Evolutionary conservation across 2,797 vertebrate genomes (phyloP).

Genomic region (Gymnocypris eckloni): DNA sequence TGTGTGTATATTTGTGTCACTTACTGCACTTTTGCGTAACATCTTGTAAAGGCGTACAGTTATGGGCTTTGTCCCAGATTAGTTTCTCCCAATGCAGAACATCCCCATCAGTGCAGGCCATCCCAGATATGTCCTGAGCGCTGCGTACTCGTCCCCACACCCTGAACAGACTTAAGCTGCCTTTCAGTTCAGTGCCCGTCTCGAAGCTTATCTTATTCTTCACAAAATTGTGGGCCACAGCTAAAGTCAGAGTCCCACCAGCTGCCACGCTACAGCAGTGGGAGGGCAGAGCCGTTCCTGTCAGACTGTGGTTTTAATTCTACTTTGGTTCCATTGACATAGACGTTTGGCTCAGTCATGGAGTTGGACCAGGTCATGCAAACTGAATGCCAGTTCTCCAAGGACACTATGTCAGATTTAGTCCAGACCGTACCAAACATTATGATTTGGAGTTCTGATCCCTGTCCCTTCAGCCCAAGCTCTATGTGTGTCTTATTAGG

Average conservation of each 20-base stretch:
- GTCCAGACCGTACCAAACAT: constrained; percentile 71
- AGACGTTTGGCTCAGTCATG: constrained; percentile 60
- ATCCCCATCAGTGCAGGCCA: constrained; percentile 75
- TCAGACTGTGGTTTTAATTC: constrained; percentile 28
- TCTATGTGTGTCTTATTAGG: constrained; percentile 57
- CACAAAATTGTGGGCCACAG: constrained; percentile 57
- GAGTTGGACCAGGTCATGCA: constrained; percentile 76
- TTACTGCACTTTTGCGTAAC: constrained; percentile 75
- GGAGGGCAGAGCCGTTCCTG: fast-evolving
- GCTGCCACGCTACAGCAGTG: constrained; percentile 53
- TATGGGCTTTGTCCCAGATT: constrained; percentile 66
- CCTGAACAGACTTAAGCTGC: constrained; percentile 74
- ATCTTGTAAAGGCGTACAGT: constrained; percentile 54
- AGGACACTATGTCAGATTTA: not conserved
- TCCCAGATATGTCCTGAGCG: constrained; percentile 60
- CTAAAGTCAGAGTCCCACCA: constrained; percentile 76
- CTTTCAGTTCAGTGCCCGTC: constrained; percentile 40
- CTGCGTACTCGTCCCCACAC: constrained; percentile 73
- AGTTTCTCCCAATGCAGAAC: constrained; percentile 74
- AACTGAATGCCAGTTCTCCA: constrained; percentile 72
- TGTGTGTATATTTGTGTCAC: constrained; percentile 45
- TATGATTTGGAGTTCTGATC: constrained; percentile 63
- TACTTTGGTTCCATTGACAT: constrained; percentile 63
- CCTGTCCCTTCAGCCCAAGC: constrained; percentile 69
- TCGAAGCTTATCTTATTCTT: constrained; percentile 38